These are phyloP conservation scores for Pyxicephalus adspersus DNA, from an alignment of 2,113 vertebrate genomes.

Conservation along the genomic window DNA sequence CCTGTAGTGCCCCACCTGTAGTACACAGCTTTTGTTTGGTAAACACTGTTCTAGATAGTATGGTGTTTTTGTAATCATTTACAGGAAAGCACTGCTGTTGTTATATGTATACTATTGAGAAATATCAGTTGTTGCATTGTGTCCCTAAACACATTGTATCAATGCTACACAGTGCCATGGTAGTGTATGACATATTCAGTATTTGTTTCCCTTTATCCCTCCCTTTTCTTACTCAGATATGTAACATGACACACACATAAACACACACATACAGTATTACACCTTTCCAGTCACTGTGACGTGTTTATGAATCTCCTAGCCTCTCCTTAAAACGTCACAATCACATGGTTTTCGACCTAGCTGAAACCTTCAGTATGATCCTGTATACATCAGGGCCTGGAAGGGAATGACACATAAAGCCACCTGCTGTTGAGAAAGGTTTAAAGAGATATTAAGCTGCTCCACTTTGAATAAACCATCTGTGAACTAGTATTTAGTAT, in stretches of 20 bases:
- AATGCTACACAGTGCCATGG: neutral
- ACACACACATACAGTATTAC: constrained; percentile 17
- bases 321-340: constrained; percentile 46
- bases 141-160: neutral
- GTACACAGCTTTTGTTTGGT: too few species aligned
- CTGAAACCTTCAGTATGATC: constrained; percentile 15
- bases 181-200: constrained; percentile 1
- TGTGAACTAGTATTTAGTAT: neutral
- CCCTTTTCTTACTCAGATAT: constrained; percentile 24
- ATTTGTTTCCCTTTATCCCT: constrained; percentile 36
- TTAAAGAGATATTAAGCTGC: constrained; percentile 24
- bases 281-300: constrained; percentile 36
- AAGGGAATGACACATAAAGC: constrained; percentile 17
- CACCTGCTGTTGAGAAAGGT: constrained; percentile 47
- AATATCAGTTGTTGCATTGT: neutral
- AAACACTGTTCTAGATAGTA: too few species aligned
- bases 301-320: constrained; percentile 13
- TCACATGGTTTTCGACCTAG: constrained; percentile 20
- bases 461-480: neutral
- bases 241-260: constrained; percentile 41
- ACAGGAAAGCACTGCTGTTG: too few species aligned
- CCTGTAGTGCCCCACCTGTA: too few species aligned
- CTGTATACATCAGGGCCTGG: neutral
- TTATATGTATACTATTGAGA: too few species aligned
- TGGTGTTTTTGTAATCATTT: neutral